Evolutionary conservation across 2,113 vertebrate genomes (phyloP).

Genomic region (Rhinolophus sinicus): DNA sequence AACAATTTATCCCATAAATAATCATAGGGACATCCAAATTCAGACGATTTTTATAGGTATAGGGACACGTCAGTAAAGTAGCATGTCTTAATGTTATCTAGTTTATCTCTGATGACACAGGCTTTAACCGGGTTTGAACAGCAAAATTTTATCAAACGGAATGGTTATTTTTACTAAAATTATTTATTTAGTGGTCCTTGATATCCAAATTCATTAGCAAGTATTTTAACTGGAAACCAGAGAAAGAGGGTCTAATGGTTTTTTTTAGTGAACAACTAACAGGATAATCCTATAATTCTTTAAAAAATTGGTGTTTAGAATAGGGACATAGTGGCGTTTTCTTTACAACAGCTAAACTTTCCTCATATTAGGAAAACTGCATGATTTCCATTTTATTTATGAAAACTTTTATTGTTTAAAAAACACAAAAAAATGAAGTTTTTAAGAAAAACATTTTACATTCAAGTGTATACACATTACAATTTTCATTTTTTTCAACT

Average conservation of each 20-base stretch:
- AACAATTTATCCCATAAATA: conserved; percentile 6
- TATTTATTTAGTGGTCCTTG: neutral
- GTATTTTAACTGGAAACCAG: neutral
- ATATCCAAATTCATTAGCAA: conserved; percentile 10
- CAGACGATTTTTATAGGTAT: neutral
- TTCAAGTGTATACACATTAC: neutral
- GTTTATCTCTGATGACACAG: neutral
- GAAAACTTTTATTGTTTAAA: conserved; percentile 19
- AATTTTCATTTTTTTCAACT: neutral
- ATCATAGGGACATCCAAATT: neutral
- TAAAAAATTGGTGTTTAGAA: neutral
- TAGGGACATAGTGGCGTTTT: neutral
- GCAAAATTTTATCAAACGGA: neutral
- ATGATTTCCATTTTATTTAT: conserved; percentile 34
- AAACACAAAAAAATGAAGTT: conserved; percentile 6
- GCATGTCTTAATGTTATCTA: neutral
- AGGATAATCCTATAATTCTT: neutral
- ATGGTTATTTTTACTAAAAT: neutral
- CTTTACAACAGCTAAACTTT: neutral
- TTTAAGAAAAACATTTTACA: conserved; percentile 16
- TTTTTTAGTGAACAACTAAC: neutral
- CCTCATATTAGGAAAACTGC: neutral
- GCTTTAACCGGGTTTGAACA: neutral
- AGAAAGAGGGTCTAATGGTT: neutral
- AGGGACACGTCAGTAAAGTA: neutral